Evolutionary conservation across 2,888 invertebrate genomes (phyloP).

Genomic region (Drosophila borborema): DNA sequence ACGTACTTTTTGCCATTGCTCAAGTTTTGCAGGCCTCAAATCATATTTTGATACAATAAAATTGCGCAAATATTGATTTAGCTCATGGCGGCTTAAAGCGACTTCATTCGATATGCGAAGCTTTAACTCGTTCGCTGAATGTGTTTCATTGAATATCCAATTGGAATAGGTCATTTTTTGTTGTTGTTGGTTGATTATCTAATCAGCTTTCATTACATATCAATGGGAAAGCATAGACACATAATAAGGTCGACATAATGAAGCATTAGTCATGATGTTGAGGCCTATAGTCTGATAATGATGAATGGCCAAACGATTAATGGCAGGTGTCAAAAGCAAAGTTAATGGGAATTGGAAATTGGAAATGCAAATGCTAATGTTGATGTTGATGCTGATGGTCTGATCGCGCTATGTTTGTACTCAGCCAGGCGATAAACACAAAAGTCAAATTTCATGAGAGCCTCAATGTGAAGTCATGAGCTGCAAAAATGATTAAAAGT

Average conservation of each 20-base stretch:
- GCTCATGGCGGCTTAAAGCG: conserved; percentile 9
- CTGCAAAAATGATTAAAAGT: not conserved
- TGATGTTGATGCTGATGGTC: conserved; percentile 6
- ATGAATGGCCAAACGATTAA: conserved; percentile 29
- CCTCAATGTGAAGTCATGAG: not conserved
- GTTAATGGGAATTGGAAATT: conserved; percentile 24
- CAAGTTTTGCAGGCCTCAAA: conserved; percentile 46
- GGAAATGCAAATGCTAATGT: conserved; percentile 34
- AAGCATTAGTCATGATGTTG: conserved; percentile 18
- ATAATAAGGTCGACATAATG: not conserved
- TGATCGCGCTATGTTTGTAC: conserved; percentile 17
- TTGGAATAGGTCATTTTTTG: conserved; percentile 53
- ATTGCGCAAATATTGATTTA: conserved; percentile 60
- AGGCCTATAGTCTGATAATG: conserved; percentile 2
- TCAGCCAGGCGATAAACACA: conserved; percentile 11
- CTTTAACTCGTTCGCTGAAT: not conserved
- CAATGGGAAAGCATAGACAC: conserved; percentile 1
- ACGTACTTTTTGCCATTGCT: conserved; percentile 28
- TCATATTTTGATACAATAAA: conserved; percentile 59
- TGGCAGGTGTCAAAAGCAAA: conserved; percentile 42
- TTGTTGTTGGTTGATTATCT: conserved; percentile 37
- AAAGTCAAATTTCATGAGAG: conserved; percentile 5
- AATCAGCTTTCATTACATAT: conserved; percentile 35
- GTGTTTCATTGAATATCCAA: not conserved
- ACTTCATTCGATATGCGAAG: not conserved